Evolutionary conservation across 2,797 vertebrate genomes (phyloP), one percentile per base, ranked within the genome.

Genomic region (Netta rufina): DNA sequence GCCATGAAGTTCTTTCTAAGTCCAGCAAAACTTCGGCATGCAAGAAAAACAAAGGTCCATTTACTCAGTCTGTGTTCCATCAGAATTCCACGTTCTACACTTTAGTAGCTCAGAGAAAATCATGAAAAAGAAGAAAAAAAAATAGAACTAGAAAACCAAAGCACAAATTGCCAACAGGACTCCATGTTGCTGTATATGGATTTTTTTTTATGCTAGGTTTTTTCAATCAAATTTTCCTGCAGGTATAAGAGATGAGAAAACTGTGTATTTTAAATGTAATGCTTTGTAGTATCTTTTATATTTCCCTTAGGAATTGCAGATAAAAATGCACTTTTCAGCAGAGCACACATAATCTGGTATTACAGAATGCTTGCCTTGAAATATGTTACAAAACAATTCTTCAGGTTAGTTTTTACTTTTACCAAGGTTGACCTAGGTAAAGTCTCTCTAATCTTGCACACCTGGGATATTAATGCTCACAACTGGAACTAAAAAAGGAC

Each of bases 401-500:
- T 53, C 6, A 43, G 13, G 15, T 15, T 78, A 56, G 7, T 32
- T 53, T 28, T 54, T 18, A 47, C 2, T 74, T 82, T 73, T 39
- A 60, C 8, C 25, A 65, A 78, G 3, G 8, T 72, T 62, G 16
- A 58, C 27, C 15, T 33, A 75, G 33, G 54, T 81, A 58, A 19
- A 6, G 6, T 24, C 11, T 30, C 53, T 64, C 32, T 32, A 25
- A 38, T 11, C 53, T 24, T 83, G 32, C 33, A 25, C 64, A 28
- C 19, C 16, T 11, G 54, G 19, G 25, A 47, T 0, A 0, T n/a
- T 18, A 39, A 56, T 32, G 66, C 74, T 84, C 53, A 51, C 5
- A 67, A 61, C 28, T 14, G 8, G 36, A 81, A 41, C 3, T 65
- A 43, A 20, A 15, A 57, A 71, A 6, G 4, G 14, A 53, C 41